Base-by-base conservation (phyloP, 2,888 invertebrate species). In the Noctua fimbriata region DNA sequence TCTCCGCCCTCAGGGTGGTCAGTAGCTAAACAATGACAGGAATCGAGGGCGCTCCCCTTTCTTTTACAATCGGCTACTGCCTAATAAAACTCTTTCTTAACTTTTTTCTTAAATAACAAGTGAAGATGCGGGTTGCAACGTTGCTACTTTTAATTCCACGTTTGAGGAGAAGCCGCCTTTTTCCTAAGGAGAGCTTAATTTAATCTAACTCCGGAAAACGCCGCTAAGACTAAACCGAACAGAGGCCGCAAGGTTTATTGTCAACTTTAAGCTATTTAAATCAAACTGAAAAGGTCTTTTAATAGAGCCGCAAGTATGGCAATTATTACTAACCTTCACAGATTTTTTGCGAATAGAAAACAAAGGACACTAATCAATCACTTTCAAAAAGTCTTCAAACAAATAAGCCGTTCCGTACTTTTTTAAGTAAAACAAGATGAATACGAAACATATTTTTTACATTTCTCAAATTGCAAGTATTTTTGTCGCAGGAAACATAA, bases 401-500 rank as follows among this genome's bases (percentile, higher is more conserved):
- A 84, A 87, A 78, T 82, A 75, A 77, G 67, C 71, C 73, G 70
- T 80, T 80, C 60, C 58, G 52, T 76, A 21, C 21, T 78, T 88
- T 87, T 89, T 87, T 79, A 79, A 78, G 71, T 72, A 76, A 83
- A 84, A 84, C 72, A 84, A 74, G n/a, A 79, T 78, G 81, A 84
- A 81, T 80, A 85, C 70, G 75, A 87, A 86, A 86, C 81, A 80
- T 55, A 72, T 86, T 86, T 87, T 85, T 89, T 86, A 83, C 67
- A 83, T 84, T 91, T 87, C 88, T 89, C 82, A 91, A 93, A 92
- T 91, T 91, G 90, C 91, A 90, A 90, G 92, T 92, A 93, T 91
- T 93, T 93, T 93, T 90, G 91, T 93, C 93, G 90, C 94, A 95
- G 94, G 95, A 95, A 95, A 95, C 92, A 92, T 93, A 93, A 95